Evolutionary conservation across 2,113 vertebrate genomes (phyloP).

Genomic region (Pangasianodon hypophthalmus): DNA sequence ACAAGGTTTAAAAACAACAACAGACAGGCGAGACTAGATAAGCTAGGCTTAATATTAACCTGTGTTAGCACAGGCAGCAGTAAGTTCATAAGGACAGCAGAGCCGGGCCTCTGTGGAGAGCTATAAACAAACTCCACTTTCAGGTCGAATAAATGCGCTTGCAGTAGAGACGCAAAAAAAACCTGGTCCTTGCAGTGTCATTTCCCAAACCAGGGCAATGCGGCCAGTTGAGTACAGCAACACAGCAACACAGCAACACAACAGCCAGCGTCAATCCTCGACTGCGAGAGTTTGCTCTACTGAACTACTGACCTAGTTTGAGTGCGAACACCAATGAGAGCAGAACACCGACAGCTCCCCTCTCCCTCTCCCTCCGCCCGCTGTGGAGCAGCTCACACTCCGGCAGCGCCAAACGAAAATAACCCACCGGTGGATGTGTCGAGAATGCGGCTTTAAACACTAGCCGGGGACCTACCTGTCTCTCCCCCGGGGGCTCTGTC

Average conservation of each 20-base stretch:
- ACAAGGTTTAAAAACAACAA: background rate
- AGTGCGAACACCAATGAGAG: slow-evolving; percentile 49
- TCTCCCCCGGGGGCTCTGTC: slow-evolving; percentile 70
- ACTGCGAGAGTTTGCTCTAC: slow-evolving; percentile 69
- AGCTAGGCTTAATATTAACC: background rate
- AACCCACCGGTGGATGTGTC: background rate
- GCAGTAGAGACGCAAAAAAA: background rate
- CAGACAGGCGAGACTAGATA: background rate
- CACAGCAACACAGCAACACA: background rate
- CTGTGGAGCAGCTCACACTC: slow-evolving; percentile 37
- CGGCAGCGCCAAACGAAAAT: background rate
- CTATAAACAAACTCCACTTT: background rate
- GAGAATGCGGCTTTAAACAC: background rate
- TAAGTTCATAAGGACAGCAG: background rate
- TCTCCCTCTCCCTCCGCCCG: slow-evolving; percentile 5
- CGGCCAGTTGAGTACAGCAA: background rate
- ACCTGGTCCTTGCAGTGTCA: too few relatives aligned
- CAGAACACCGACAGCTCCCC: slow-evolving; percentile 42
- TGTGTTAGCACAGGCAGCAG: background rate
- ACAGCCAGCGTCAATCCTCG: background rate
- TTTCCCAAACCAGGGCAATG: background rate
- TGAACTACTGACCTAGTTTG: slow-evolving; percentile 84
- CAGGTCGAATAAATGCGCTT: background rate
- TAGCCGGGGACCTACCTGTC: slow-evolving; percentile 60
- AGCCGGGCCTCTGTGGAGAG: slow-evolving; percentile 28